These are phyloP conservation scores for Strix aluco DNA, from an alignment of 2,113 vertebrate genomes.

Conservation along the genomic window DNA sequence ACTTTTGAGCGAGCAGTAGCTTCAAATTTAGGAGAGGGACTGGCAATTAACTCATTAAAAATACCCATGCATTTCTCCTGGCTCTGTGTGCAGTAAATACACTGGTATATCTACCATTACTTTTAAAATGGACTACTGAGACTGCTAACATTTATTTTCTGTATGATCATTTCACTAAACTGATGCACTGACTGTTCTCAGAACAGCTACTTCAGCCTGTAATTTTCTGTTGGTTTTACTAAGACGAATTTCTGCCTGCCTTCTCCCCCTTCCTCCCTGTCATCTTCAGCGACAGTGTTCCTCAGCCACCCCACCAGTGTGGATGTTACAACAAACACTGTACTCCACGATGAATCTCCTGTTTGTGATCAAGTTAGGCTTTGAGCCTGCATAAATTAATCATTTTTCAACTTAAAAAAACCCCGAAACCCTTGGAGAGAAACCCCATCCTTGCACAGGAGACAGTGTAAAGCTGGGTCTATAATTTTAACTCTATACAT, in stretches of 20 bases:
- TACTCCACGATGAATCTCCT: conserved; percentile 28
- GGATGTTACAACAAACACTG: conserved; percentile 29
- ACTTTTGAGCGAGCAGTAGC: not conserved
- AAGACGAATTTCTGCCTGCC: not conserved
- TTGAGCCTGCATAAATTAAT: conserved; percentile 38
- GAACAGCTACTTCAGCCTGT: not conserved
- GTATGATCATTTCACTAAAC: not conserved
- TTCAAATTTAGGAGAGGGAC: not conserved
- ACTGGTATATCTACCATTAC: not conserved
- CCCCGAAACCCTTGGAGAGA: not conserved
- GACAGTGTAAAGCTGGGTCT: conserved; percentile 1
- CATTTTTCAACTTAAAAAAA: not conserved
- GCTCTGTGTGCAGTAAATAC: not conserved
- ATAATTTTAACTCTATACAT: not conserved
- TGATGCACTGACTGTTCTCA: not conserved
- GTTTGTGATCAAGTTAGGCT: conserved; percentile 29
- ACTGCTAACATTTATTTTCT: conserved; percentile 1
- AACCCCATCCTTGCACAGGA: not conserved
- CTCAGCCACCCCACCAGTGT: not conserved
- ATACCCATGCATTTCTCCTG: not conserved
- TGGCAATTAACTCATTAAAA: not conserved
- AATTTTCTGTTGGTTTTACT: not conserved
- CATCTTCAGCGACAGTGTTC: not conserved
- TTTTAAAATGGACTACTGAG: not conserved
- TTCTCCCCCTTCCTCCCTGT: not conserved